Evolutionary conservation across 2,113 vertebrate species (phyloP).

Genomic region (Dicaeum eximium): DNA sequence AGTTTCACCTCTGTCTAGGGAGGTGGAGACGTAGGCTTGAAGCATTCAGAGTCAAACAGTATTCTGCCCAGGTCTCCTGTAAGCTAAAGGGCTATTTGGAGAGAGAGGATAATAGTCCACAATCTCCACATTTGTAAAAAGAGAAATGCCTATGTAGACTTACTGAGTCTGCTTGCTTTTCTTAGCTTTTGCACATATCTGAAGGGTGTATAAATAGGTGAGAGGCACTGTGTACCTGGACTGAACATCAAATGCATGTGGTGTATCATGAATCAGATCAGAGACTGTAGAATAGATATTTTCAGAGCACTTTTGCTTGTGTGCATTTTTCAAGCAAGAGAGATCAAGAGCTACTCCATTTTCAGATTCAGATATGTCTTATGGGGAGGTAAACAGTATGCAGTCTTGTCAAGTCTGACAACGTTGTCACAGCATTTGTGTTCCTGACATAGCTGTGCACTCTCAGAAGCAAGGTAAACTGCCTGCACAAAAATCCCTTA

Average conservation of each 20-base stretch:
- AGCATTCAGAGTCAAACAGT: neutral
- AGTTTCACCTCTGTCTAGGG: neutral
- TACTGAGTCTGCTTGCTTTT: neutral
- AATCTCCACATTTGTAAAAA: neutral
- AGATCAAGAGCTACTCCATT: neutral
- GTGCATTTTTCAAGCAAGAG: neutral
- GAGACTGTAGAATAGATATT: neutral
- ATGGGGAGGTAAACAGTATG: neutral
- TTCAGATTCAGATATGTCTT: neutral
- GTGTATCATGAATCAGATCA: neutral
- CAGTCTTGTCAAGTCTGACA: neutral
- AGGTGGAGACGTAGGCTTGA: neutral
- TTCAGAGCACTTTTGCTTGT: neutral
- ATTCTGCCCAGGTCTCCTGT: neutral
- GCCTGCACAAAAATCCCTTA: neutral
- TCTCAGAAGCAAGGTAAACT: neutral
- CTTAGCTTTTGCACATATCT: neutral
- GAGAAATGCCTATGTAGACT: neutral
- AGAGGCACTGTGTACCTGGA: neutral
- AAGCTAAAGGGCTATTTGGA: neutral
- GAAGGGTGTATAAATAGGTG: neutral
- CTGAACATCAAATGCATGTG: neutral
- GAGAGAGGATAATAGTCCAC: neutral
- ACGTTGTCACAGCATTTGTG: accelerated
- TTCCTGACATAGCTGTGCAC: neutral